Evolutionary conservation across 1,140 invertebrate genomes (phyloP), one percentile per base, ranked within the genome.

Genomic region (Geopemphigus sp.): DNA sequence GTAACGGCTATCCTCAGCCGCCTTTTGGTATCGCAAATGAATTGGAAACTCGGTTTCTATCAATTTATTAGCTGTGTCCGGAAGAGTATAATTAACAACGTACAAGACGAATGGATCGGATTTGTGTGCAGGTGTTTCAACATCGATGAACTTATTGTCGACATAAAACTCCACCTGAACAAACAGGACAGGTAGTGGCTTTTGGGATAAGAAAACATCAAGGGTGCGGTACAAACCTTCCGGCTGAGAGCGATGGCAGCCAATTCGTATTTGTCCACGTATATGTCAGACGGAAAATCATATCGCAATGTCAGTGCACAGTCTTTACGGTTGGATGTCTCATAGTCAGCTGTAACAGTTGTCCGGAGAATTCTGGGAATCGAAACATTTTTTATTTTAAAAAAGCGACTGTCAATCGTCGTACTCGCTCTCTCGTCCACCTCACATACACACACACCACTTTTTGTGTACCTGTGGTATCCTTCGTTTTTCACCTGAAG

Each of bases 101-200:
- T 78, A 61, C 5, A 78, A 57, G 63, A 78, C 57, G 59, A 78
- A 78, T 78, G 74, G 56, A 29, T 78, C 56, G 5, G 74, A 57
- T 50, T 78, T 78, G 45, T 78, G 39, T n/a, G 74, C 74, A 0
- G 74, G 57, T 63, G 39, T 32, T 47, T 78, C 74, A 19, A 78
- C 74, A 50, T 78, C 74, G 50, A 78, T 78, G n/a, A 78, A 78
- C 50, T 61, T 78, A 26, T 47, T 78, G 14, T 78, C 56, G 24
- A 78, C 57, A 63, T 78, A 78, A 78, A 61, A 78, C 50, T 78
- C 74, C 15, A 78, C 57, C 74, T 78, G 22, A 76, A 59, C 17
- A 22, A 39, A 8, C 26, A 61, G n/a, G n/a, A n/a, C n/a, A n/a
- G n/a, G n/a, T n/a, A n/a, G n/a, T n/a, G n/a, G n/a, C n/a, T n/a